Evolutionary conservation across 2,113 vertebrate species (phyloP).

Genomic region (Equus quagga): DNA sequence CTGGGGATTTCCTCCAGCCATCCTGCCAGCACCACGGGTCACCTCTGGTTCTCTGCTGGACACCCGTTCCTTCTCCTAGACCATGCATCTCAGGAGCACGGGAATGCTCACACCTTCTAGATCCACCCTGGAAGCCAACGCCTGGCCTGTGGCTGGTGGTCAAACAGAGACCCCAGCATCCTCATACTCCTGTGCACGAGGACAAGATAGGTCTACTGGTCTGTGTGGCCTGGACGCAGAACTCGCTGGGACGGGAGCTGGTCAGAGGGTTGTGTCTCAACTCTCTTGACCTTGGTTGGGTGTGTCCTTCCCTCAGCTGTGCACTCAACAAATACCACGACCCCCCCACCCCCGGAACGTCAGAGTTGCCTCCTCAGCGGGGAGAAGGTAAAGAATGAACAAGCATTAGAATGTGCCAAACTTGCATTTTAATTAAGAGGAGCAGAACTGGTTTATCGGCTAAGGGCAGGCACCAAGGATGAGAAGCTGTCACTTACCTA

Average conservation of each 20-base stretch:
- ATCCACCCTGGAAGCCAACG: not conserved
- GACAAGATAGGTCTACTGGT: no score
- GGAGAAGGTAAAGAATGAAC: not conserved
- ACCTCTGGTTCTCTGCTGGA: not conserved
- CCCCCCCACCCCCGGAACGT: not conserved
- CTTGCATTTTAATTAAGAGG: not conserved
- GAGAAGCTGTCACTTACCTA: slow-evolving; percentile 81
- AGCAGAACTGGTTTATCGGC: not conserved
- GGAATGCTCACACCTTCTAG: not conserved
- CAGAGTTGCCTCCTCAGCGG: not conserved
- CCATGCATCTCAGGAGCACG: not conserved
- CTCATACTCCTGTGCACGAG: rapidly evolving
- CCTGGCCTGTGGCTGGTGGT: rapidly evolving
- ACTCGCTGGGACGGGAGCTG: rapidly evolving
- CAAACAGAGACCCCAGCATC: not conserved
- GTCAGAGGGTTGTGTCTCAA: not conserved
- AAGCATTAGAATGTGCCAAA: not conserved
- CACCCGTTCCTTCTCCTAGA: not conserved
- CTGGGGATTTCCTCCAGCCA: no score
- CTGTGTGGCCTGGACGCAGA: not conserved
- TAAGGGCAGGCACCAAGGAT: not conserved
- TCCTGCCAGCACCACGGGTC: rapidly evolving
- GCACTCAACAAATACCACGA: not conserved
- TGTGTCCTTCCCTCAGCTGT: not conserved
- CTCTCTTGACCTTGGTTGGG: not conserved